These are phyloP conservation scores for Pomacea maculata DNA, from an alignment of 1,140 invertebrate species.

Conservation along the genomic window DNA sequence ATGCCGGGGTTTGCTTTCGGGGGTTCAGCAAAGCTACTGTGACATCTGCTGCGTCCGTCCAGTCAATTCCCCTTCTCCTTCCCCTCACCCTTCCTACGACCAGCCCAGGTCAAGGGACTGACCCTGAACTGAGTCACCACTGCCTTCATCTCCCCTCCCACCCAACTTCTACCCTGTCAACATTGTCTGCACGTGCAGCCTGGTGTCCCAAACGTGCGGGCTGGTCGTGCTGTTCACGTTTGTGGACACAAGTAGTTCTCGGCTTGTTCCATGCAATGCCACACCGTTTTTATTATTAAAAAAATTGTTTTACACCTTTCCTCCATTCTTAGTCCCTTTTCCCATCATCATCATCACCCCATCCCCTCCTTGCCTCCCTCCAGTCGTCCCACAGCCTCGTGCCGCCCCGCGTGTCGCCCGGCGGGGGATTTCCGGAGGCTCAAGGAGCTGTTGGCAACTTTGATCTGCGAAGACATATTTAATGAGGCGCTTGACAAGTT, in stretches of 20 bases:
- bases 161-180: too few species aligned
- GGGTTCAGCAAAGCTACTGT: too few species aligned
- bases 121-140: not conserved
- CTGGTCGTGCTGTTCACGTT: not conserved
- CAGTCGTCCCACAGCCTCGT: not conserved
- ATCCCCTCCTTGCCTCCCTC: not conserved
- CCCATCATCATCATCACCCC: not conserved
- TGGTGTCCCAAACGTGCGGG: too few species aligned
- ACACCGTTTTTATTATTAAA: not conserved
- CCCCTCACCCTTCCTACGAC: not conserved
- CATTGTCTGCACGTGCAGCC: too few species aligned
- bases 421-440: not conserved
- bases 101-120: not conserved
- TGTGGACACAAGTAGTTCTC: not conserved
- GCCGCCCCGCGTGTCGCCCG: not conserved
- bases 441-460: not conserved
- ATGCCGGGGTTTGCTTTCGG: too few species aligned
- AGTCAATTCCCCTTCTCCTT: not conserved
- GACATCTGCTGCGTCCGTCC: not conserved
- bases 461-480: conserved; percentile 18
- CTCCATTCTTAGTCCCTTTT: not conserved
- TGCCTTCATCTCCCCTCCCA: too few species aligned
- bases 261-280: not conserved
- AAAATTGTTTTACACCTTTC: not conserved
- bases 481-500: conserved; percentile 18